Conservation (phyloP, 2,113 vertebrate species). For the Dolichallabes microphthalmus region DNA sequence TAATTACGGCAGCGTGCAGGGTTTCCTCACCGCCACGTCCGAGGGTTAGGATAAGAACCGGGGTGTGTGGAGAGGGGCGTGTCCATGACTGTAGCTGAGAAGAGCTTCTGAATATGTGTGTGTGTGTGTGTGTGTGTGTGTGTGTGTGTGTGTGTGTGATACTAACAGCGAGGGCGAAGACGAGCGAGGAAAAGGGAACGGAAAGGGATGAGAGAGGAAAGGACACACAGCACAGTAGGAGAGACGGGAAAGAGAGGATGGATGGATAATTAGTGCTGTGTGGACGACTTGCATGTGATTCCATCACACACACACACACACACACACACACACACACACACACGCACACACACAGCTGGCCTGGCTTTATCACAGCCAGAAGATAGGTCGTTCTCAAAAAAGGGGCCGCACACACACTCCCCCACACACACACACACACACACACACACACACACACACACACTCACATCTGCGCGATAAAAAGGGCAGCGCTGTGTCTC, state of each 20-base stretch:
- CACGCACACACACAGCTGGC: conserved; percentile 28
- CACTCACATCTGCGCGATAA: conserved; percentile 24
- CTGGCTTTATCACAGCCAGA: conserved; percentile 21
- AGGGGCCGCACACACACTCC: conserved; percentile 13
- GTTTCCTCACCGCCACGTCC: too few species aligned
- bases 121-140: background rate
- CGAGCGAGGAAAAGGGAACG: background rate
- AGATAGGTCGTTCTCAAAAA: conserved; percentile 13
- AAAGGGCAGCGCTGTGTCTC: conserved; percentile 31
- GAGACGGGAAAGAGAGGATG: background rate
- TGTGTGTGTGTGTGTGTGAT: background rate
- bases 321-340: conserved; percentile 31
- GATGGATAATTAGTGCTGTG: conserved; percentile 14
- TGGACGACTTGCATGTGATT: conserved; percentile 16
- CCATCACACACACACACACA: conserved; percentile 8
- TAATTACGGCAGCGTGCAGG: background rate
- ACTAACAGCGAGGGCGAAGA: background rate
- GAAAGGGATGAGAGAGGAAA: background rate
- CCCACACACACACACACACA: conserved; percentile 28
- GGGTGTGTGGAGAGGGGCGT: too few species aligned
- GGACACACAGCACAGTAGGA: background rate
- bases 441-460: conserved; percentile 29
- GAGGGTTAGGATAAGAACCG: background rate
- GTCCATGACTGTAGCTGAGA: background rate
- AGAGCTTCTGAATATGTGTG: background rate